These are phyloP conservation scores for Poeciliopsis turrubarensis DNA, from an alignment of 2,113 vertebrate genomes.

Conservation along the genomic window DNA sequence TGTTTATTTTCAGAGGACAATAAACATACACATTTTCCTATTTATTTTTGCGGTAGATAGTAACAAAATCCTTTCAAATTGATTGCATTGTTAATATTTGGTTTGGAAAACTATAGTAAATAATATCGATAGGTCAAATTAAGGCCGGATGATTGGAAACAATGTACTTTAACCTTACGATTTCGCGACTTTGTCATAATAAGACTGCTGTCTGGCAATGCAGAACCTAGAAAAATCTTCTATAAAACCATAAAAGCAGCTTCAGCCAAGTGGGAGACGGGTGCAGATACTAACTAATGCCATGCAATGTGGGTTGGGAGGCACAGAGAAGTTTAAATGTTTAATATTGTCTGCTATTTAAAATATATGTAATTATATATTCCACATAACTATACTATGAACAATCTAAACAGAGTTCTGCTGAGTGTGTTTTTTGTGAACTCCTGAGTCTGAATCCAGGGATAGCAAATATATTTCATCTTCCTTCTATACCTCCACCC, in stretches of 20 bases:
- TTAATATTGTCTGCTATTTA: background rate
- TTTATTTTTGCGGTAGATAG: background rate
- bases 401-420: slow-evolving; percentile 8
- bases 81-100: background rate
- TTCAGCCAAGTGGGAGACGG: slow-evolving; percentile 48
- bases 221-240: slow-evolving; percentile 58
- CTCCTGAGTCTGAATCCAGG: slow-evolving; percentile 23
- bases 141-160: background rate
- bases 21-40: background rate
- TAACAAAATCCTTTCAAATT: background rate
- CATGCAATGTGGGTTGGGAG: slow-evolving; percentile 63
- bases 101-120: background rate
- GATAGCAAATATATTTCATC: slow-evolving; percentile 36
- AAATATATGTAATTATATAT: background rate
- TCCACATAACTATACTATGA: background rate
- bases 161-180: background rate
- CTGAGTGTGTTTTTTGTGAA: slow-evolving; percentile 29
- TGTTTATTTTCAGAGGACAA: too few relatives aligned
- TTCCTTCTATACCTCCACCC: slow-evolving; percentile 20
- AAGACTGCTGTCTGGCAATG: slow-evolving; percentile 54
- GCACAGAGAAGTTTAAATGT: slow-evolving; percentile 18
- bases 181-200: background rate
- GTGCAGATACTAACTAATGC: slow-evolving; percentile 73
- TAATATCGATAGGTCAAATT: background rate
- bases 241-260: slow-evolving; percentile 55